Conservation (phyloP, 2,113 vertebrate genomes). For the Strix uralensis region DNA sequence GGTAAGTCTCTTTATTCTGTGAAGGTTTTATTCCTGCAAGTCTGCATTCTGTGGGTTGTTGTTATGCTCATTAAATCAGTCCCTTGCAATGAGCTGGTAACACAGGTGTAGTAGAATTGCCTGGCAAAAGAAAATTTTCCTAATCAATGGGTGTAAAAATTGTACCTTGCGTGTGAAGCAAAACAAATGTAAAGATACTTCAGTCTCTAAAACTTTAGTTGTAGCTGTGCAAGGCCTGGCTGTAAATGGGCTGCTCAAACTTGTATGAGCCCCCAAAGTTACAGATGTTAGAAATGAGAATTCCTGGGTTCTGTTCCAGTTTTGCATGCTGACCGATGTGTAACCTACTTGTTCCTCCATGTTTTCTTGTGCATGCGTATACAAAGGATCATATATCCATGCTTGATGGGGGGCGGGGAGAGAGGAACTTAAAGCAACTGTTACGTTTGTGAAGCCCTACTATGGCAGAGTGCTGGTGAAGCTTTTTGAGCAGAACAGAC, state of each 20-base stretch:
- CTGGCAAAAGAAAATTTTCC: background rate
- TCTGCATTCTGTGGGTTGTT: background rate
- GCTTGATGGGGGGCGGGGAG: background rate
- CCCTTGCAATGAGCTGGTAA: background rate
- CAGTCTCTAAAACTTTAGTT: background rate
- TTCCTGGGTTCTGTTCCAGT: background rate
- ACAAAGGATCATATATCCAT: background rate
- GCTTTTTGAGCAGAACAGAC: background rate
- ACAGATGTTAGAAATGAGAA: background rate
- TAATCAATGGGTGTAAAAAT: background rate
- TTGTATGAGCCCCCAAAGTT: background rate
- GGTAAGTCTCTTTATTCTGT: constrained; percentile 75
- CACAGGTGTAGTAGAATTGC: background rate
- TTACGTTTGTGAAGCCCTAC: background rate
- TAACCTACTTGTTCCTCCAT: background rate
- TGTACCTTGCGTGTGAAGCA: background rate
- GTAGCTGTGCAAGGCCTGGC: background rate
- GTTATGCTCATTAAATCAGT: background rate
- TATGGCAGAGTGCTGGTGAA: background rate
- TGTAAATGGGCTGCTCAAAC: background rate
- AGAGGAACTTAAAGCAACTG: background rate
- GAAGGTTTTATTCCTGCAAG: background rate
- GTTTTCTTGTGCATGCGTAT: background rate
- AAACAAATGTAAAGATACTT: background rate
- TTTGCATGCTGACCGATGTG: background rate